A percentile compares a stretch with the other conserved stretches of the same genome.
These are phyloP conservation scores for Cryptophagus acutangulus DNA, from an alignment of 2,888 invertebrate genomes.

Conservation along the genomic window DNA sequence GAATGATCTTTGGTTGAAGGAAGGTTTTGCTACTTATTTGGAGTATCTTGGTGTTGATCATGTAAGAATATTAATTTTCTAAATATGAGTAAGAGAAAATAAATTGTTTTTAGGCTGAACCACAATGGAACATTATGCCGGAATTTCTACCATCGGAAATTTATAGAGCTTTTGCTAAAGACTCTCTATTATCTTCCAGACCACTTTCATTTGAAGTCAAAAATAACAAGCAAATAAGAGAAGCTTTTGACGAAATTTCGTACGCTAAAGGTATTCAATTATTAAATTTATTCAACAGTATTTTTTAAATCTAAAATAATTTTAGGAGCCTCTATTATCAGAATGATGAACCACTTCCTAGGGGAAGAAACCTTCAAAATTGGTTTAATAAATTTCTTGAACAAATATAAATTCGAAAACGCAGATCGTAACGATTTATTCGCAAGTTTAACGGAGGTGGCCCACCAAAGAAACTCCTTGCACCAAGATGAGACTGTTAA, in stretches of 20 bases:
- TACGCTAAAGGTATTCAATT: conserved; percentile 57
- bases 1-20: conserved; percentile 68
- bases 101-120: conserved; percentile 48
- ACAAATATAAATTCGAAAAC: conserved; percentile 53
- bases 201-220: conserved; percentile 61
- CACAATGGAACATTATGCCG: conserved; percentile 56
- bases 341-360: conserved; percentile 68
- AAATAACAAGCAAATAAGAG: conserved; percentile 57
- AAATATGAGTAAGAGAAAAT: background rate
- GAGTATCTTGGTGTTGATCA: conserved; percentile 54
- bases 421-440: conserved; percentile 67
- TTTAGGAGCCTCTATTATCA: conserved; percentile 61
- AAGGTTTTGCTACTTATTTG: conserved; percentile 68
- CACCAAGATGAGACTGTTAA: conserved; percentile 49
- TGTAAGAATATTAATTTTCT: conserved; percentile 42
- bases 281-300: conserved; percentile 1
- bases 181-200: conserved; percentile 59
- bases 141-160: conserved; percentile 55
- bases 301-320: conserved; percentile 14
- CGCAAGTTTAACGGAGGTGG: conserved; percentile 58
- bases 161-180: conserved; percentile 54
- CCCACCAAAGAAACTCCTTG: conserved; percentile 41
- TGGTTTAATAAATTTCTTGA: conserved; percentile 53
- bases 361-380: conserved; percentile 57
- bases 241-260: conserved; percentile 68